Percentiles rank a stretch among this genome's conserved stretches.
Conservation (phyloP, 2,888 invertebrate genomes). For the Drosophila dives region DNA sequence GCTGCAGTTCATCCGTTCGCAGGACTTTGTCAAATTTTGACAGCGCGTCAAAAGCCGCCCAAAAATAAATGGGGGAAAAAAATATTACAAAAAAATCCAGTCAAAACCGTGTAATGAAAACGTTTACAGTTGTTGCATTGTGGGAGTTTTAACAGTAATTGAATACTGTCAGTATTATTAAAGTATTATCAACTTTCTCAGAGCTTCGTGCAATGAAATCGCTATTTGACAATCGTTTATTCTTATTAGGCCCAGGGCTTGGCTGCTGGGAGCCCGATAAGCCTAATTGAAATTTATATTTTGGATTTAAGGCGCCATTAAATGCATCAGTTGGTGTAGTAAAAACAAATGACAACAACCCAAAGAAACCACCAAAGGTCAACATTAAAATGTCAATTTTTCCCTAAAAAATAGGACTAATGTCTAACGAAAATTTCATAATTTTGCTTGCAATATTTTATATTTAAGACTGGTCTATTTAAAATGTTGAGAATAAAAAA, state of each 20-base stretch:
- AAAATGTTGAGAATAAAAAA: not conserved
- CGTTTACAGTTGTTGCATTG: slow-evolving; percentile 12
- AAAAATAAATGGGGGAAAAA: not conserved
- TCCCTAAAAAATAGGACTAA: not conserved
- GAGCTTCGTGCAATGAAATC: slow-evolving; percentile 26
- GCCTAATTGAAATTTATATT: slow-evolving; percentile 38
- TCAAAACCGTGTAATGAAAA: slow-evolving; percentile 23
- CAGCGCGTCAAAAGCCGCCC: slow-evolving; percentile 50
- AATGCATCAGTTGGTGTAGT: not conserved
- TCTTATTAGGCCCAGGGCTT: slow-evolving; percentile 21
- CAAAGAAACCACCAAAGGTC: not conserved
- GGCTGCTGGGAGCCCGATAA: not conserved
- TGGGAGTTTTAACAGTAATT: slow-evolving; percentile 15
- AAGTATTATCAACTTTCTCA: slow-evolving; percentile 12
- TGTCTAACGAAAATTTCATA: not conserved
- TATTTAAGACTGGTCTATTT: not conserved
- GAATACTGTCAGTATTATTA: slow-evolving; percentile 44
- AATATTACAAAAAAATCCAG: not conserved
- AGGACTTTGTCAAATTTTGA: slow-evolving; percentile 62
- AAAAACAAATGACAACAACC: slow-evolving; percentile 1
- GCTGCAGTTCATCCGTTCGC: slow-evolving; percentile 45
- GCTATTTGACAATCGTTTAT: slow-evolving; percentile 26
- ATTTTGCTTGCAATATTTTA: too few species aligned
- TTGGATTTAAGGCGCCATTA: slow-evolving; percentile 5
- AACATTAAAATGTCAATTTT: not conserved